phyloP scores from a whole-genome alignment of 2,797 vertebrate species.

The Cichlasoma orientale region DNA sequence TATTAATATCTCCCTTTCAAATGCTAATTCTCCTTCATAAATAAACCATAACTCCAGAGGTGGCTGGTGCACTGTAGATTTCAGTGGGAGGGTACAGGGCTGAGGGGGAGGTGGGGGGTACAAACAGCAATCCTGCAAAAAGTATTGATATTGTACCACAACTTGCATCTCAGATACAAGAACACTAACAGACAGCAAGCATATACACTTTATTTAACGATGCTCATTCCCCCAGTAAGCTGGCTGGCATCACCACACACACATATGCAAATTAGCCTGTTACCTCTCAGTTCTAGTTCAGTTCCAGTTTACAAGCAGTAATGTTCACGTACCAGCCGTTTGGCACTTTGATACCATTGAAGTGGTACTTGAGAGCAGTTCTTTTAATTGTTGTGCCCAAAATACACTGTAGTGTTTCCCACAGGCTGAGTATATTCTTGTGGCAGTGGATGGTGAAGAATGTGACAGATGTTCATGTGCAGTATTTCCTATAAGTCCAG shows the following conservation, averaged over 20 bases:
- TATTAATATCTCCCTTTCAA: constrained; percentile 82
- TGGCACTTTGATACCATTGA: too few relatives aligned
- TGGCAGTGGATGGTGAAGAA: neutral
- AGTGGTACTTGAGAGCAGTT: too few relatives aligned
- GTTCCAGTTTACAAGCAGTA: too few relatives aligned
- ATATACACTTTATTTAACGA: neutral
- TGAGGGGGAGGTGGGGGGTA: neutral
- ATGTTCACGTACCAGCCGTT: too few relatives aligned
- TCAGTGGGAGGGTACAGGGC: constrained; percentile 2
- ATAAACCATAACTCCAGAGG: constrained; percentile 80
- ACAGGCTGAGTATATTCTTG: neutral
- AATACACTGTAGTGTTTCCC: too few relatives aligned
- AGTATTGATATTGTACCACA: constrained; percentile 41
- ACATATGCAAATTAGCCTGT: too few relatives aligned
- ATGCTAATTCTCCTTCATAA: constrained; percentile 80
- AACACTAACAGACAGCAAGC: neutral
- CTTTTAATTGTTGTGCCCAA: too few relatives aligned
- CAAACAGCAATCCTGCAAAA: constrained; percentile 23
- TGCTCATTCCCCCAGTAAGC: too few relatives aligned
- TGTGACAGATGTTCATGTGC: neutral
- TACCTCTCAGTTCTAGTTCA: too few relatives aligned
- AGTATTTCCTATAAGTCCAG: neutral
- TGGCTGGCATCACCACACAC: too few relatives aligned
- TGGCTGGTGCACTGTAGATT: constrained; percentile 39
- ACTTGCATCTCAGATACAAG: constrained; percentile 34